Percentiles rank a stretch among this genome's conserved stretches.
These are phyloP conservation scores for Eira barbara DNA, from an alignment of 2,113 vertebrate species.

Conservation along the genomic window DNA sequence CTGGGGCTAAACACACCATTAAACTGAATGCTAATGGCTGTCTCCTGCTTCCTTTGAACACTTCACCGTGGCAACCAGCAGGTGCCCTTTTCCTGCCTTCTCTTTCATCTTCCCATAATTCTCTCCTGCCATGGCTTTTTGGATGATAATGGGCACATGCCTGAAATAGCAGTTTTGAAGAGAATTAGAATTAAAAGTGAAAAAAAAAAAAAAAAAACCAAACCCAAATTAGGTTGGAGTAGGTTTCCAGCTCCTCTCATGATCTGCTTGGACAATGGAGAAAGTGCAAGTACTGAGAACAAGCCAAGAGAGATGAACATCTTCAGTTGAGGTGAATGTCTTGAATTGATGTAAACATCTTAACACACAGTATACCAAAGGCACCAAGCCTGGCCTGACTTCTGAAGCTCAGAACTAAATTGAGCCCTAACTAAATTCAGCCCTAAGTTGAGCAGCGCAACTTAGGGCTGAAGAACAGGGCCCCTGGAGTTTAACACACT, in stretches of 20 bases:
- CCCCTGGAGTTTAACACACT: neutral
- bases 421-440: no score
- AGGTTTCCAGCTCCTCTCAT: neutral
- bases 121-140: slow-evolving; percentile 49
- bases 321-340: neutral
- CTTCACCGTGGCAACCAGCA: slow-evolving; percentile 58
- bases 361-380: neutral
- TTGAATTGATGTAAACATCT: neutral
- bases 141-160: slow-evolving; percentile 50
- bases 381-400: neutral
- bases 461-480: neutral
- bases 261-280: neutral
- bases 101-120: slow-evolving; percentile 62
- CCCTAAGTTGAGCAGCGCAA: neutral
- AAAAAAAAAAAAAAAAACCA: neutral
- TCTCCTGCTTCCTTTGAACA: slow-evolving; percentile 44
- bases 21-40: slow-evolving; percentile 60
- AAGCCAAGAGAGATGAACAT: neutral
- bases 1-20: slow-evolving; percentile 58
- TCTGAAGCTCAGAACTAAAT: neutral
- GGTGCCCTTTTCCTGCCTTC: slow-evolving; percentile 58
- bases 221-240: neutral
- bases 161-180: slow-evolving; percentile 53
- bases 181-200: slow-evolving; percentile 8
- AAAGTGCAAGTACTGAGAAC: neutral